Percentiles rank a stretch among this genome's conserved stretches.
Conservation (phyloP, 2,888 invertebrate species). For the Lithophane leautieri region DNA sequence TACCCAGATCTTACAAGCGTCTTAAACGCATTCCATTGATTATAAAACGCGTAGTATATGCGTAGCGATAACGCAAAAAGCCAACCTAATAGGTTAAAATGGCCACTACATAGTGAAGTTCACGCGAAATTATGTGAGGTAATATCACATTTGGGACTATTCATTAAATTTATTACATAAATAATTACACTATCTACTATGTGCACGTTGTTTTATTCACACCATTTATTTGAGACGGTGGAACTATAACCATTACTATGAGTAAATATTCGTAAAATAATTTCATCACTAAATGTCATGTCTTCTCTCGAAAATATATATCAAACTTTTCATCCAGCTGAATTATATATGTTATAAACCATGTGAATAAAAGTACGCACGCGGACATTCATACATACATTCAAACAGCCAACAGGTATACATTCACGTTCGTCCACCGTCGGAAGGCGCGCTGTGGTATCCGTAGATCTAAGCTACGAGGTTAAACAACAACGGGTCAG, state of each 20-base stretch:
- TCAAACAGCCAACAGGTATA: slow-evolving; percentile 60
- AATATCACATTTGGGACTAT: slow-evolving; percentile 83
- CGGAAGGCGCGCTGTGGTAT: slow-evolving; percentile 75
- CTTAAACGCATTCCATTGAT: slow-evolving; percentile 39
- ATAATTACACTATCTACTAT: slow-evolving; percentile 80
- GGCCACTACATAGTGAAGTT: slow-evolving; percentile 60
- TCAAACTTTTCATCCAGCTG: slow-evolving; percentile 17
- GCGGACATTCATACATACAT: slow-evolving; percentile 50
- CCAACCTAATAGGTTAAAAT: slow-evolving; percentile 59
- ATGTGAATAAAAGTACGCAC: slow-evolving; percentile 61
- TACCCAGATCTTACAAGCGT: slow-evolving; percentile 66
- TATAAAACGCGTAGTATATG: slow-evolving; percentile 26
- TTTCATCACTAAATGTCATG: slow-evolving; percentile 62
- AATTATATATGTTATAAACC: slow-evolving; percentile 45
- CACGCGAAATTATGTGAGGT: slow-evolving; percentile 75
- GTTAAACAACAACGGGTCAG: slow-evolving; percentile 78
- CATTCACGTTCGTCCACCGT: slow-evolving; percentile 60
- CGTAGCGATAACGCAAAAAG: slow-evolving; percentile 49
- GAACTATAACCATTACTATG: slow-evolving; percentile 50
- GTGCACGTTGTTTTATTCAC: slow-evolving; percentile 67
- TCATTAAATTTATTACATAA: slow-evolving; percentile 73
- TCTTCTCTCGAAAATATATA: slow-evolving; percentile 55
- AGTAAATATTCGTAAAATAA: slow-evolving; percentile 64
- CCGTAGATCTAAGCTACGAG: slow-evolving; percentile 68
- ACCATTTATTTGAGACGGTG: slow-evolving; percentile 62